phyloP scores from a whole-genome alignment of 2,113 vertebrate species.

The Pangasianodon hypophthalmus region DNA sequence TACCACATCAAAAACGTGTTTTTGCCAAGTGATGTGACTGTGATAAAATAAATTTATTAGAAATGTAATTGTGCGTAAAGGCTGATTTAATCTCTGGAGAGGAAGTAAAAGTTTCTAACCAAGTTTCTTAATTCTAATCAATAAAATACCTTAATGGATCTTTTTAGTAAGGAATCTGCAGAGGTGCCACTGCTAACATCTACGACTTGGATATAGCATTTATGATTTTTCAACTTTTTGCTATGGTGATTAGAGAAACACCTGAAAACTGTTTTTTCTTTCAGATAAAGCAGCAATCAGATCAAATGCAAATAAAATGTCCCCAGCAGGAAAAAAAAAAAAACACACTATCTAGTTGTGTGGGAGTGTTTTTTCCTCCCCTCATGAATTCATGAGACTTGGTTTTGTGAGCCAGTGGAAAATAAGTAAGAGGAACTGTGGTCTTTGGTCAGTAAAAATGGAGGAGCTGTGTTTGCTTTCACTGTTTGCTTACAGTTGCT shows the following conservation, averaged over 20 bases:
- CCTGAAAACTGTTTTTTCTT: not conserved
- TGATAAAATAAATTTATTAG: slow-evolving; percentile 1
- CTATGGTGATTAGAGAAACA: too few species aligned
- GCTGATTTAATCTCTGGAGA: not conserved
- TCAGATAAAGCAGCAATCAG: not conserved
- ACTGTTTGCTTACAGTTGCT: not conserved
- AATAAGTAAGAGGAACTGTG: too few species aligned
- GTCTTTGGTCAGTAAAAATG: not conserved
- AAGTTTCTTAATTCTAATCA: not conserved
- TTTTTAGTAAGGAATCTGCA: not conserved
- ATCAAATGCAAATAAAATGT: not conserved
- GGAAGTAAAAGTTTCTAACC: too few species aligned
- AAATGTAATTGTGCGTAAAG: not conserved
- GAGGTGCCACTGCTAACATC: not conserved
- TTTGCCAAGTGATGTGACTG: not conserved
- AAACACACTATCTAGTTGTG: not conserved
- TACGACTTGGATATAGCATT: not conserved
- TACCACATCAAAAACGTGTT: not conserved
- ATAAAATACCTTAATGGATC: not conserved
- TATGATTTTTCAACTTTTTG: not conserved
- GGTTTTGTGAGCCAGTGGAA: not conserved
- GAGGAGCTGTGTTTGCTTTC: not conserved
- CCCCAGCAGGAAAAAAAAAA: too few species aligned
- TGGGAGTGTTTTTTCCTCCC: not conserved
- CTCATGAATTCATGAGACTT: not conserved